Evolutionary conservation across 2,797 vertebrate species (phyloP).

Genomic region (Kryptolebias ocellatus): DNA sequence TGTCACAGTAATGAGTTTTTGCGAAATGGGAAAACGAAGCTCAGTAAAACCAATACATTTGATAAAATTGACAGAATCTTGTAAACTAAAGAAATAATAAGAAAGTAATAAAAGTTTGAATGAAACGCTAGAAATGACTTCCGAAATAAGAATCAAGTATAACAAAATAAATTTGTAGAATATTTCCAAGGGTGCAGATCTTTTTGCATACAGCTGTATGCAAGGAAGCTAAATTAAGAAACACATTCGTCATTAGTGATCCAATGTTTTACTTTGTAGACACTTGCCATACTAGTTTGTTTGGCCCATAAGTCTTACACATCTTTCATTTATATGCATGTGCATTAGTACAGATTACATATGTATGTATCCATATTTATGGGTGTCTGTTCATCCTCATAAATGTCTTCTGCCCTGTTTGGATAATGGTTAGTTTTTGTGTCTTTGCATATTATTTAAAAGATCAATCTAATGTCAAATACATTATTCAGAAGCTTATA

Average conservation of each 20-base stretch:
- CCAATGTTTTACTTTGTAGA: not conserved
- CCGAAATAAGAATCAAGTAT: not conserved
- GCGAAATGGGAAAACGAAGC: not conserved
- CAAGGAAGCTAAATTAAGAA: not conserved
- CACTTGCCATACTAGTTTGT: not conserved
- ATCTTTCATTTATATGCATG: slow-evolving; percentile 7
- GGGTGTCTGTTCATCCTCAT: not conserved
- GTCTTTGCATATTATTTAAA: slow-evolving; percentile 39
- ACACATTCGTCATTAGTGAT: not conserved
- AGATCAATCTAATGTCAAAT: slow-evolving; percentile 46
- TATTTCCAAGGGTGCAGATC: too few species aligned
- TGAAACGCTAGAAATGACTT: not conserved
- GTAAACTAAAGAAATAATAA: not conserved
- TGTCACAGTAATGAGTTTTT: not conserved
- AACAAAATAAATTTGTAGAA: not conserved
- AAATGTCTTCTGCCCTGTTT: slow-evolving; percentile 29
- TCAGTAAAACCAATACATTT: not conserved
- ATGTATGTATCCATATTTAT: not conserved
- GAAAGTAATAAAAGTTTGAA: not conserved
- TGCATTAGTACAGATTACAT: not conserved
- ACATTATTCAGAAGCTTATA: slow-evolving; percentile 74
- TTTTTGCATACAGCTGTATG: too few species aligned
- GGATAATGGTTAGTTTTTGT: not conserved
- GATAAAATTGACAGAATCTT: not conserved
- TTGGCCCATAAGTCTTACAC: not conserved